These are phyloP conservation scores for Anguilla rostrata DNA, from an alignment of 2,113 vertebrate genomes.

Conservation along the genomic window DNA sequence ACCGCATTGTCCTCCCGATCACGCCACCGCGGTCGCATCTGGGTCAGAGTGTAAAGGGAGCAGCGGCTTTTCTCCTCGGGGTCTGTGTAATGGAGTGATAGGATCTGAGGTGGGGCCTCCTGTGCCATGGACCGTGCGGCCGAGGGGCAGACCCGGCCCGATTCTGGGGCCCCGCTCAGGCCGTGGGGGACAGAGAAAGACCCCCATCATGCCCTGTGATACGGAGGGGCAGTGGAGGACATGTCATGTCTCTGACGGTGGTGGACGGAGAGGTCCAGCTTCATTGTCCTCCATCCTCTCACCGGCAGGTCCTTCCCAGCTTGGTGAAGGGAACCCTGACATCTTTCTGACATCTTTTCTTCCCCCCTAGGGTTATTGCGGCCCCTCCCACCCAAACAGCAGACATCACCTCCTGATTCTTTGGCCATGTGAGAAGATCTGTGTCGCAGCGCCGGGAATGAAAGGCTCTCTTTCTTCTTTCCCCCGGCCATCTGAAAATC, in stretches of 20 bases:
- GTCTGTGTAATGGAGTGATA: conserved; percentile 67
- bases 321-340: neutral
- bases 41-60: conserved; percentile 56
- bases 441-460: conserved; percentile 62
- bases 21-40: conserved; percentile 44
- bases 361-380: conserved; percentile 61
- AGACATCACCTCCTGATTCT: conserved; percentile 60
- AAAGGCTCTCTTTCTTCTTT: conserved; percentile 75
- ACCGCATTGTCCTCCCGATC: conserved; percentile 46
- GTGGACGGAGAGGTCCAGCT: conserved; percentile 9
- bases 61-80: conserved; percentile 56
- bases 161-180: neutral
- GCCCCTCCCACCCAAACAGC: conserved; percentile 53
- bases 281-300: neutral
- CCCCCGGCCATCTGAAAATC: conserved; percentile 72
- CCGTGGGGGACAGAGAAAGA: conserved; percentile 23
- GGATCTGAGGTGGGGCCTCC: conserved; percentile 58
- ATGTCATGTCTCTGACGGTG: neutral
- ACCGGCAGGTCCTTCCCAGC: conserved; percentile 14
- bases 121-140: conserved; percentile 4
- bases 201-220: conserved; percentile 10
- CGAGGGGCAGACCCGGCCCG: conserved; percentile 37
- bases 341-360: conserved; percentile 1
- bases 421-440: conserved; percentile 69
- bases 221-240: neutral